These are phyloP conservation scores for Eustalomyia histrio DNA, from an alignment of 2,888 invertebrate species.

Conservation along the genomic window DNA sequence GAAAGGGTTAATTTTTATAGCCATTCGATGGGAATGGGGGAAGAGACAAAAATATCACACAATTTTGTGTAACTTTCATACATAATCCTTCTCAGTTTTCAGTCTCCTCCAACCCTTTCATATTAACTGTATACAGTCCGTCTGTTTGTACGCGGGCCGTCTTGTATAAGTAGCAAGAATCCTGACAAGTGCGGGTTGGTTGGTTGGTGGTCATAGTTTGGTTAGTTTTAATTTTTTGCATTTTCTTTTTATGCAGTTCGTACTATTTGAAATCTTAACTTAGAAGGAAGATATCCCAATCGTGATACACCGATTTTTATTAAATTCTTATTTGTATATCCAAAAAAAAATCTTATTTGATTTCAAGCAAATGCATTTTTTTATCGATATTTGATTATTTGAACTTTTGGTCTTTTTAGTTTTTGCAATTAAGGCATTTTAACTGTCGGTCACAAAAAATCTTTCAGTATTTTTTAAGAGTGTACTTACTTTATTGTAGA, in stretches of 20 bases:
- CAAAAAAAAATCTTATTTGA: too few species aligned
- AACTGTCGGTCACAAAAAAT: too few species aligned
- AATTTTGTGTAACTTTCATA: slow-evolving; percentile 30
- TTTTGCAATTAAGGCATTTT: too few species aligned
- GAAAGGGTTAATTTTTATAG: slow-evolving; percentile 32
- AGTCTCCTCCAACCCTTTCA: not conserved
- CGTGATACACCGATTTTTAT: too few species aligned
- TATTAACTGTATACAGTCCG: not conserved
- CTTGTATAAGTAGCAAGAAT: slow-evolving; percentile 13
- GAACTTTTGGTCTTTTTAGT: too few species aligned
- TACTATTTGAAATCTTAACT: not conserved
- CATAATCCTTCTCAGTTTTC: slow-evolving; percentile 49
- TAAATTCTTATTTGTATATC: too few species aligned
- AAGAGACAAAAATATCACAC: not conserved
- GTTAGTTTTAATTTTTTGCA: slow-evolving; percentile 7
- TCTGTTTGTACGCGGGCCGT: not conserved
- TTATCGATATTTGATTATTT: too few species aligned
- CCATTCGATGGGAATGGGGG: too few species aligned
- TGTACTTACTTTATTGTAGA: too few species aligned
- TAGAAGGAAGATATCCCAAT: not conserved
- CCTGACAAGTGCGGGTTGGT: slow-evolving; percentile 40
- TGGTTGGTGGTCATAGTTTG: slow-evolving; percentile 28
- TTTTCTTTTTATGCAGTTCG: not conserved
- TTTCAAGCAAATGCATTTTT: too few species aligned
- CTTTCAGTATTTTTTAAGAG: too few species aligned